These are phyloP conservation scores for Limnephilus lunatus DNA, from an alignment of 2,888 invertebrate genomes.

Conservation along the genomic window DNA sequence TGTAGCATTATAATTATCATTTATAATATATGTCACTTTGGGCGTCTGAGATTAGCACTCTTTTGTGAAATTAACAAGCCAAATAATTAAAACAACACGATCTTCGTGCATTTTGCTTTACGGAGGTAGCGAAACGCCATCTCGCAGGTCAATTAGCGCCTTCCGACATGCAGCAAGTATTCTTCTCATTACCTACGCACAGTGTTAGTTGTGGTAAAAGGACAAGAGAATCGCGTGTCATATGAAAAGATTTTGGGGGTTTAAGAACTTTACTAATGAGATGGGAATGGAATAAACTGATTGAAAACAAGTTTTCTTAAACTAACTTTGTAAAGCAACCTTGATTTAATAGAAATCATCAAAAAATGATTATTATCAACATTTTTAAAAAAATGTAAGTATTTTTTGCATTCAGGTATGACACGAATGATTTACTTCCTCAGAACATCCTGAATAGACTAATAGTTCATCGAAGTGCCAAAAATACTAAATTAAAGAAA, in stretches of 20 bases:
- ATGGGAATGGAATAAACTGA: neutral
- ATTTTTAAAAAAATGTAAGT: too few relatives aligned
- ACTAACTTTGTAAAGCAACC: too few relatives aligned
- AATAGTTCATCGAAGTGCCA: too few relatives aligned
- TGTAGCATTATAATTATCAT: neutral
- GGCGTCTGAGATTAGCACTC: neutral
- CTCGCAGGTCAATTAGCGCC: conserved; percentile 46
- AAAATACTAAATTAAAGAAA: too few relatives aligned
- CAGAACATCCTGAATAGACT: too few relatives aligned
- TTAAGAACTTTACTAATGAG: conserved; percentile 13
- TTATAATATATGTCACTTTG: too few relatives aligned
- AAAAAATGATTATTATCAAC: too few relatives aligned
- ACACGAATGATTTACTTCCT: too few relatives aligned
- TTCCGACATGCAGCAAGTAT: neutral
- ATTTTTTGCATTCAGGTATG: too few relatives aligned
- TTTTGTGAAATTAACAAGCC: conserved; percentile 50
- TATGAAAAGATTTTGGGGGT: neutral
- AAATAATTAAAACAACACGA: conserved; percentile 62
- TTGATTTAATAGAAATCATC: too few relatives aligned
- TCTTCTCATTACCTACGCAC: neutral
- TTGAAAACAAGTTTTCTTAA: too few relatives aligned
- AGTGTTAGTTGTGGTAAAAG: neutral
- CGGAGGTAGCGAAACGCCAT: conserved; percentile 40
- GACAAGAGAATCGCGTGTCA: conserved; percentile 10
- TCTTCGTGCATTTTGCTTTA: conserved; percentile 60